Evolutionary conservation across 2,888 invertebrate genomes (phyloP).

Genomic region (Oxycera nigricornis): DNA sequence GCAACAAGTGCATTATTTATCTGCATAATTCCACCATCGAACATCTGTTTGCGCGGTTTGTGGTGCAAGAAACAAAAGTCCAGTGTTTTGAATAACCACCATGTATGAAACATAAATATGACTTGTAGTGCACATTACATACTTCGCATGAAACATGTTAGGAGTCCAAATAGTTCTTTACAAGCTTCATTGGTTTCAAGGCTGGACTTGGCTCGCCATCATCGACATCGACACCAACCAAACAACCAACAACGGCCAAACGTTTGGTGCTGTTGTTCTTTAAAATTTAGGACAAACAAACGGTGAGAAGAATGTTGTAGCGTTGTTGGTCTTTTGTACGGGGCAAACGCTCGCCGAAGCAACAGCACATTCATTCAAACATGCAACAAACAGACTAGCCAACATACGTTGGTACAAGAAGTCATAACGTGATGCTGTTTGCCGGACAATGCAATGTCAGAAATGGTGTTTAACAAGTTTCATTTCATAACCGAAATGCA

Average conservation of each 20-base stretch:
- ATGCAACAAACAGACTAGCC: not conserved
- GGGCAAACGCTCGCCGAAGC: not conserved
- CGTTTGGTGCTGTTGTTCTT: not conserved
- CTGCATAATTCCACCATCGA: not conserved
- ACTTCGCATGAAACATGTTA: not conserved
- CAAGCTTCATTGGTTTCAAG: not conserved
- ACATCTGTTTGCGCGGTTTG: not conserved
- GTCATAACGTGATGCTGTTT: not conserved
- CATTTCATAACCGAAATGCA: constrained; percentile 2
- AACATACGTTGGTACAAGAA: not conserved
- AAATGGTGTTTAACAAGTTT: constrained; percentile 28
- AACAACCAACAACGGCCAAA: not conserved
- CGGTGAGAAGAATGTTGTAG: constrained; percentile 35
- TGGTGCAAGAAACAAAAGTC: not conserved
- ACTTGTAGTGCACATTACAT: constrained; percentile 8
- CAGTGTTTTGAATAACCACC: not conserved
- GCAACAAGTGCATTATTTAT: not conserved
- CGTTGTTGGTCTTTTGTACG: not conserved
- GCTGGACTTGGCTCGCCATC: not conserved
- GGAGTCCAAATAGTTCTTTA: not conserved
- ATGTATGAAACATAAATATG: constrained; percentile 23
- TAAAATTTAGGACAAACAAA: constrained; percentile 33
- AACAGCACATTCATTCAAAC: not conserved
- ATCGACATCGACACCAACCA: not conserved
- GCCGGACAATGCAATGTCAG: constrained; percentile 34